Base-by-base conservation (phyloP, 1,140 invertebrate genomes). In the Caenorhabditis briggsae region DNA sequence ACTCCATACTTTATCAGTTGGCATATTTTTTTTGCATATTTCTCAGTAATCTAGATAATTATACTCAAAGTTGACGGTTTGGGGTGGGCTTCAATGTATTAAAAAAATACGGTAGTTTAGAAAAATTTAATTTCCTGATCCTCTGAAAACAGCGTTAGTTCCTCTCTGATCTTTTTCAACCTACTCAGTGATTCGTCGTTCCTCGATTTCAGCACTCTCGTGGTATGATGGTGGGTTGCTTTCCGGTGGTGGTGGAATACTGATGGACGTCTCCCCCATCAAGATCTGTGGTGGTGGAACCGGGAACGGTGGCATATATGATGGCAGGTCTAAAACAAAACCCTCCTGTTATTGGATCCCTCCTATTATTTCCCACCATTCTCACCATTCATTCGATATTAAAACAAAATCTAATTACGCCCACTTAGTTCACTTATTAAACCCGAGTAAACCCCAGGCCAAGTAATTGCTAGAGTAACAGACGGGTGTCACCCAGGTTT, bases 361-460 rank as follows among this genome's bases (percentile, higher is more conserved):
- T 12, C 12, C 53, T 11, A 8, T 78, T 11, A 23, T 74, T 74
- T 16, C 2, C 48, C 53, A 78, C 33, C 20, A 3, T 11, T 11
- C 46, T 46, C 48, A 23, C n/a, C 46, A 5, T 50, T n/a, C 53
- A n/a, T 78, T 78, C 12, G 33, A 33, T 78, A 78, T 50, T 78
- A 78, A 78, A 16, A 78, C 70, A 78, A 78, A 78, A 78, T 78
- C 46, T 78, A 78, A 78, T 78, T 78, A 78, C 25, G 33, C 53
- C 70, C 70, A 78, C 70, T 78, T 78, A 50, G 70, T 78, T 78
- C 70, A 78, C 46, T 78, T 78, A 78, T 78, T 78, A 78, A 78
- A 78, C 70, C 70, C 46, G 46, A 23, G 70, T 14, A 50, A 78
- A 78, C 43, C 16, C 59, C 7, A 50, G n/a, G n/a, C n/a, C 33